A percentile compares a stretch with the other conserved stretches of the same genome.
These are phyloP conservation scores for Ochropleura plecta DNA, from an alignment of 2,888 invertebrate species.

Conservation along the genomic window DNA sequence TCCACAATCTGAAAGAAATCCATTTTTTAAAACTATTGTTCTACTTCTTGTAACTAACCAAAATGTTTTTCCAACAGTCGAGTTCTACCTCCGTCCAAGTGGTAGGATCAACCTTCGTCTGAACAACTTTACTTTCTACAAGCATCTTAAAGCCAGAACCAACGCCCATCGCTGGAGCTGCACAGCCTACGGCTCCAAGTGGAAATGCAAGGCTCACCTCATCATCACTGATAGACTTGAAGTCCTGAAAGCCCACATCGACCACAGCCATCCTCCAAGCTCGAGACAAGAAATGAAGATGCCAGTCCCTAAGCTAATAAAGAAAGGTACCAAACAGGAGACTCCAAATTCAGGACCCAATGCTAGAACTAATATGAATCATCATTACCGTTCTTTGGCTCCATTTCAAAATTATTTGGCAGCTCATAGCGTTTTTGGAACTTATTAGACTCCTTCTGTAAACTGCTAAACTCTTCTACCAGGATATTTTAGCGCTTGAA, in stretches of 20 bases:
- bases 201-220: conserved; percentile 85
- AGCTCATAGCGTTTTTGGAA: conserved; percentile 82
- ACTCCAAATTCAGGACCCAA: conserved; percentile 28
- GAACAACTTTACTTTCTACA: conserved; percentile 86
- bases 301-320: conserved; percentile 53
- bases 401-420: conserved; percentile 82
- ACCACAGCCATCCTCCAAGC: conserved; percentile 81
- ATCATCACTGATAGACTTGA: conserved; percentile 84
- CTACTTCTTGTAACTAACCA: conserved; percentile 23
- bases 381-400: conserved; percentile 68
- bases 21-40: neutral
- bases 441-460: conserved; percentile 66
- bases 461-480: conserved; percentile 17
- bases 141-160: conserved; percentile 82
- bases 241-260: conserved; percentile 81
- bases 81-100: conserved; percentile 84
- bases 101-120: conserved; percentile 84
- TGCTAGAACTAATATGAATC: conserved; percentile 34
- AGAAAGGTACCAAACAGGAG: conserved; percentile 54
- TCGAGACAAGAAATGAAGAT: conserved; percentile 67
- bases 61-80: conserved; percentile 69
- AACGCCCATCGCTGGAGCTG: conserved; percentile 86
- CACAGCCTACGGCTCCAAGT: conserved; percentile 84
- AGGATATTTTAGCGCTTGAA: neutral
- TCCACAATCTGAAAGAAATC: neutral